phyloP scores from a whole-genome alignment of 2,888 invertebrate species.

The Aproaerema taeniolella region DNA sequence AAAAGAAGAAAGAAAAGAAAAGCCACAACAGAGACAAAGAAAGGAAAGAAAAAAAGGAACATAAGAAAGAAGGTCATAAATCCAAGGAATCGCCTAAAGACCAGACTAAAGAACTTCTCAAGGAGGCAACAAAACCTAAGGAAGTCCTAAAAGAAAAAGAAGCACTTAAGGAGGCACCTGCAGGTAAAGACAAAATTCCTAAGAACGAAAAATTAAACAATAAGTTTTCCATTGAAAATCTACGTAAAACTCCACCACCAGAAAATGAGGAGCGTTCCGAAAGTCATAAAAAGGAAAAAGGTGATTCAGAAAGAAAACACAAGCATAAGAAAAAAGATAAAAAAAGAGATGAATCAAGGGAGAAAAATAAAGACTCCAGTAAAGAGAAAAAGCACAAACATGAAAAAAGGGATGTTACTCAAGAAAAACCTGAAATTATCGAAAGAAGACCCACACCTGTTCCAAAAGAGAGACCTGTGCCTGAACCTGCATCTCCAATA shows the following conservation, averaged over 20 bases:
- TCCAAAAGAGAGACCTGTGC: constrained; percentile 51
- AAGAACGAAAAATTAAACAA: constrained; percentile 61
- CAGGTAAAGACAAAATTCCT: constrained; percentile 51
- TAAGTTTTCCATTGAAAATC: constrained; percentile 69
- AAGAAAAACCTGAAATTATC: constrained; percentile 69
- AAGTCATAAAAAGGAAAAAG: constrained; percentile 69
- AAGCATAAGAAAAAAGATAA: constrained; percentile 82
- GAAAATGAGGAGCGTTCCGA: constrained; percentile 53
- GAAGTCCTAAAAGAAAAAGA: constrained; percentile 56
- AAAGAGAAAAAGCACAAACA: constrained; percentile 75
- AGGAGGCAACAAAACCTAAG: constrained; percentile 46
- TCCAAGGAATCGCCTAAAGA: constrained; percentile 63
- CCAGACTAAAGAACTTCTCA: constrained; percentile 45
- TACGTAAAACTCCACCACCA: constrained; percentile 63
- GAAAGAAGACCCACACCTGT: constrained; percentile 61
- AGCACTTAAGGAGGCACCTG: constrained; percentile 45
- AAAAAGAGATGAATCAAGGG: constrained; percentile 79
- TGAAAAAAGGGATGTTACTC: constrained; percentile 69
- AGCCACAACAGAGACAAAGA: constrained; percentile 81
- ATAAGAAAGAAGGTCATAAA: constrained; percentile 76
- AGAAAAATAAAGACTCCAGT: constrained; percentile 77
- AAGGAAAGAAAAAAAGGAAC: constrained; percentile 74
- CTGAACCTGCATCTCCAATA: constrained; percentile 65
- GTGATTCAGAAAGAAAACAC: constrained; percentile 72
- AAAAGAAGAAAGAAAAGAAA: constrained; percentile 80